phyloP scores from a whole-genome alignment of 2,113 vertebrate species.

The Blennius ocellaris region DNA sequence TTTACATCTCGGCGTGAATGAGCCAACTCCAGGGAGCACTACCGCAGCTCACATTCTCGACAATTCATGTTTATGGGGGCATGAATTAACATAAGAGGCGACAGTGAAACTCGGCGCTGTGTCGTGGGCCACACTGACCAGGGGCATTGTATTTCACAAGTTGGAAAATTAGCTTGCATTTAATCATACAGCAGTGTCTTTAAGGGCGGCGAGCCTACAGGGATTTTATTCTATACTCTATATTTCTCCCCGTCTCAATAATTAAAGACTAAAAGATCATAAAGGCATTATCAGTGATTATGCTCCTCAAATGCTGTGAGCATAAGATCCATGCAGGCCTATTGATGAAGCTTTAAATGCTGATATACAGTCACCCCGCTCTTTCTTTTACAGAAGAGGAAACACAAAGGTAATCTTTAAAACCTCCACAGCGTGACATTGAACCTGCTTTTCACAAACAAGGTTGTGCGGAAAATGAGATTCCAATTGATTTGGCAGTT shows the following conservation, averaged over 20 bases:
- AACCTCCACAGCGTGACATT: conserved; percentile 14
- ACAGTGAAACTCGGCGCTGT: neutral
- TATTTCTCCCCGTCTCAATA: neutral
- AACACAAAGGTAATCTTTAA: conserved; percentile 6
- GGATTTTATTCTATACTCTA: too few species aligned
- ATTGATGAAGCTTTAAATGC: neutral
- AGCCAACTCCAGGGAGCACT: neutral
- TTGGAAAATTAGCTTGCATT: neutral
- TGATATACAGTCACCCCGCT: neutral
- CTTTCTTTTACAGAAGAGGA: conserved; percentile 4
- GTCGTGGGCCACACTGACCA: neutral
- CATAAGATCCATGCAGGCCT: neutral
- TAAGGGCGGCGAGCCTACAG: neutral
- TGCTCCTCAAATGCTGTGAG: neutral
- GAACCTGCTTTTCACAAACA: conserved; percentile 17
- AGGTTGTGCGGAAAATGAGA: conserved; percentile 16
- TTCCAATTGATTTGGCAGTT: conserved; percentile 47
- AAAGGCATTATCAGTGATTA: neutral
- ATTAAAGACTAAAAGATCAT: conserved; percentile 1
- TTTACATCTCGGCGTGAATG: conserved; percentile 10
- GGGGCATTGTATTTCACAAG: conserved; percentile 1
- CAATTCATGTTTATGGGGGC: conserved; percentile 9
- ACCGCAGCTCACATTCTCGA: conserved; percentile 10
- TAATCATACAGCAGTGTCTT: neutral
- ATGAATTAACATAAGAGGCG: conserved; percentile 27